These are phyloP conservation scores for Serilophus lunatus DNA, from an alignment of 2,113 vertebrate genomes.

Conservation along the genomic window DNA sequence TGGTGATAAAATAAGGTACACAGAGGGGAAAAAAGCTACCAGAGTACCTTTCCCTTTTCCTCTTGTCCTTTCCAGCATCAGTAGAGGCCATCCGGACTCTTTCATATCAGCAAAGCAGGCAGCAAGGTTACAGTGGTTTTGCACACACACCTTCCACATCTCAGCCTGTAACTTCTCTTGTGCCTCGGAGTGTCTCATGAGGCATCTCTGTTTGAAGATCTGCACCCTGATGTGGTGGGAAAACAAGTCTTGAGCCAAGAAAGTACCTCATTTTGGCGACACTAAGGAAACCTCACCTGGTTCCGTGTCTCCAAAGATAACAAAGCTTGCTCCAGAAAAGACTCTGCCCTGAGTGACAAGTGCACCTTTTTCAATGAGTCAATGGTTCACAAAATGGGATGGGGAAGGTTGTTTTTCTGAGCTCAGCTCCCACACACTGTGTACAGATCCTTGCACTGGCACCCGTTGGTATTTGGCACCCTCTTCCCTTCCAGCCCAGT, in stretches of 20 bases:
- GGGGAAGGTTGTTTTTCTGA: not conserved
- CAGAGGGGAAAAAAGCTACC: not conserved
- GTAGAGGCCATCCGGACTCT: not conserved
- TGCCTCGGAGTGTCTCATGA: not conserved
- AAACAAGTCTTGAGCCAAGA: not conserved
- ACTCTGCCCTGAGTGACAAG: not conserved
- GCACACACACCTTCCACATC: not conserved
- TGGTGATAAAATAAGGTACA: not conserved
- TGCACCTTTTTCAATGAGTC: not conserved
- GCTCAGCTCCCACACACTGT: not conserved
- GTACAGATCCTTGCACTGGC: not conserved
- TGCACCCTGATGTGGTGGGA: not conserved
- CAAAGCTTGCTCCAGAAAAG: not conserved
- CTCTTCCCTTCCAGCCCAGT: not conserved
- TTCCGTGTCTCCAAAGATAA: not conserved
- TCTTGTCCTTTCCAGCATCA: not conserved
- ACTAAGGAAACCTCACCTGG: not conserved
- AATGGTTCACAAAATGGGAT: not conserved
- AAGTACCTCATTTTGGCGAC: not conserved
- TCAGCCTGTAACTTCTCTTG: not conserved
- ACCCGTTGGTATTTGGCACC: accelerated
- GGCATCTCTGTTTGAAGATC: not conserved
- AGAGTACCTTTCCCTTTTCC: not conserved
- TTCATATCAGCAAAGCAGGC: not conserved
- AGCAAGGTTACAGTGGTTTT: not conserved